A percentile compares a stretch with the other conserved stretches of the same genome.
Conservation (phyloP, 2,113 vertebrate genomes). For the Ursus arctos region DNA sequence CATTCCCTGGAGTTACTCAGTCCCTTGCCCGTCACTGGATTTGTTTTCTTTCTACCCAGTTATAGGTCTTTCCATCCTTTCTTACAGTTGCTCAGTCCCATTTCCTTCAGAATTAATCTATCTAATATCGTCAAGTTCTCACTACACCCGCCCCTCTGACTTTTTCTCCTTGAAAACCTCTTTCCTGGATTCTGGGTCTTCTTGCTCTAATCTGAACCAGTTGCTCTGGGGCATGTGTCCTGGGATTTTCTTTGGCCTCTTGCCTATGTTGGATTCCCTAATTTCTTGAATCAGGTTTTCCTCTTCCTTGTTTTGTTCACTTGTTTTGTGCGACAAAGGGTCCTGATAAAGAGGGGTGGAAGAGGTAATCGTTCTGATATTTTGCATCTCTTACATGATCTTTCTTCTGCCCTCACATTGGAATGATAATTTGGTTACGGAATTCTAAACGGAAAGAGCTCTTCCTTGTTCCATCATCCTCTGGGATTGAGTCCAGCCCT, state of each 20-base stretch:
- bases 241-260: neutral
- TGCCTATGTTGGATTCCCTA: neutral
- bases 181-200: neutral
- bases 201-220: neutral
- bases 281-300: neutral
- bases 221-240: neutral
- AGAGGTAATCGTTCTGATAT: neutral
- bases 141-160: accelerated
- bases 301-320: neutral
- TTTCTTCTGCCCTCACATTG: neutral
- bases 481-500: neutral
- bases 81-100: neutral
- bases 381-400: neutral
- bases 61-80: neutral
- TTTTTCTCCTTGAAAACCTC: neutral
- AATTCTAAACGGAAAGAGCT: neutral
- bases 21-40: neutral
- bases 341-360: neutral
- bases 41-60: neutral
- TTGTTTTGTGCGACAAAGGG: neutral
- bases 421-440: neutral
- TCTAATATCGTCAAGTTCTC: neutral
- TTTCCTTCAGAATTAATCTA: too few species aligned
- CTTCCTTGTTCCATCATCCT: neutral
- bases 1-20: neutral